Evolutionary conservation across 2,888 invertebrate genomes (phyloP).

Genomic region (Heliconius ethilla): DNA sequence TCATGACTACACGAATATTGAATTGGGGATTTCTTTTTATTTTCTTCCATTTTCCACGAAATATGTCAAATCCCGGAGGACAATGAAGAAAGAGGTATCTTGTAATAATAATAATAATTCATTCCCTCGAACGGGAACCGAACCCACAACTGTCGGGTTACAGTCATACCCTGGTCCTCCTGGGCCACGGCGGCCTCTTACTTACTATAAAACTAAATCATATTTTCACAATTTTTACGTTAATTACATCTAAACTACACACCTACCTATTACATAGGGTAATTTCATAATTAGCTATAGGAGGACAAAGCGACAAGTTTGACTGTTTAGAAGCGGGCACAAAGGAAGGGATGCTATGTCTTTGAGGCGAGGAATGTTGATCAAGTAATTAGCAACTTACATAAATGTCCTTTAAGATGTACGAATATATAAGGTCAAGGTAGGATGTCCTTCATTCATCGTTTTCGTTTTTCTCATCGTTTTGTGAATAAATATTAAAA

Average conservation of each 20-base stretch:
- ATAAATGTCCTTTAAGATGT: conserved; percentile 50
- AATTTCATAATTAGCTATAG: conserved; percentile 44
- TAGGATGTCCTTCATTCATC: neutral
- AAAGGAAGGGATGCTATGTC: conserved; percentile 57
- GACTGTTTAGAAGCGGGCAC: conserved; percentile 39
- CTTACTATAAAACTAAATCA: too few species aligned
- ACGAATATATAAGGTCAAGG: conserved; percentile 8
- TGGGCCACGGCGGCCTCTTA: too few species aligned
- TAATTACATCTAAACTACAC: conserved; percentile 22
- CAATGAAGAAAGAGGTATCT: too few species aligned
- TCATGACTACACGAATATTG: neutral
- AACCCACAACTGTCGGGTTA: too few species aligned
- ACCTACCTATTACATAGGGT: conserved; percentile 35
- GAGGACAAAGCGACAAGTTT: conserved; percentile 46
- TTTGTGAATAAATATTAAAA: too few species aligned
- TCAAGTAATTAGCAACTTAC: conserved; percentile 76
- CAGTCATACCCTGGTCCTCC: too few species aligned
- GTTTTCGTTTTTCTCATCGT: neutral
- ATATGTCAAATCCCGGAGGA: too few species aligned
- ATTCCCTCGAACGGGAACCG: too few species aligned
- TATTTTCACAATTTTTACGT: neutral
- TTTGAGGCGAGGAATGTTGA: conserved; percentile 69
- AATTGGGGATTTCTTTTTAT: neutral
- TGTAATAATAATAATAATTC: too few species aligned
- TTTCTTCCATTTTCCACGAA: too few species aligned